Base-by-base conservation (phyloP, 2,797 vertebrate species). In the Myotis myotis region DNA sequence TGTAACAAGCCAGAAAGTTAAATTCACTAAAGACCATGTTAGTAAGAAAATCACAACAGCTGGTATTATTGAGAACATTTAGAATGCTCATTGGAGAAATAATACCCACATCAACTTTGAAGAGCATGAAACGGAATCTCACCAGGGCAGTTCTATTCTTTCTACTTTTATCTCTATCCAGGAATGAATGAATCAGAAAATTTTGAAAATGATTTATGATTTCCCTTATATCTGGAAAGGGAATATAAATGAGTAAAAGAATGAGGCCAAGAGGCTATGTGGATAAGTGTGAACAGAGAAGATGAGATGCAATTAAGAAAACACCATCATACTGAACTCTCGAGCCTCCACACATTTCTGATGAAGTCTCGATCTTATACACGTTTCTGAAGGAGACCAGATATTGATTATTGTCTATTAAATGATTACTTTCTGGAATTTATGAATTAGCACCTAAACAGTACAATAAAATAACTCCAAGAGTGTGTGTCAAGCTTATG, bases 31-130 rank as follows among this genome's bases (percentile, higher is more conserved):
- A 96, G 79, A 95, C 91, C 79, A 66, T 20, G 79, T 96, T 92
- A 95, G 94, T 96, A 89, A 96, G 92, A 93, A 96, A 97, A 93
- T 93, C 95, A 87, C 93, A 96, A 95, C 96, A 97, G 96, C 95
- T 97, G 97, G 94, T 94, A 96, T 94, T 91, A 95, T 66, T 94
- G 92, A 96, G 93, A 96, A 91, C 90, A 93, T 96, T 93, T 96
- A 96, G 85, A 75, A 87, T 1, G 62, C 83, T 96, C 87, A 96
- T 79, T 95, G 95, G 83, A 96, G 94, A 96, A 96, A 92, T 93
- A 95, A 97, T 95, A 89, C 90, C 95, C 97, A 96, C 91, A 95
- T 95, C 68, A 93, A 85, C 95, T 96, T 85, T 89, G 93, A 95
- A 94, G 91, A 95, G 68, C 83, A 41, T 41, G 76, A 93, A 96